Percentiles rank a stretch among this genome's conserved stretches.
phyloP scores from a whole-genome alignment of 2,113 vertebrate genomes.

The Rhynchomys soricoides region DNA sequence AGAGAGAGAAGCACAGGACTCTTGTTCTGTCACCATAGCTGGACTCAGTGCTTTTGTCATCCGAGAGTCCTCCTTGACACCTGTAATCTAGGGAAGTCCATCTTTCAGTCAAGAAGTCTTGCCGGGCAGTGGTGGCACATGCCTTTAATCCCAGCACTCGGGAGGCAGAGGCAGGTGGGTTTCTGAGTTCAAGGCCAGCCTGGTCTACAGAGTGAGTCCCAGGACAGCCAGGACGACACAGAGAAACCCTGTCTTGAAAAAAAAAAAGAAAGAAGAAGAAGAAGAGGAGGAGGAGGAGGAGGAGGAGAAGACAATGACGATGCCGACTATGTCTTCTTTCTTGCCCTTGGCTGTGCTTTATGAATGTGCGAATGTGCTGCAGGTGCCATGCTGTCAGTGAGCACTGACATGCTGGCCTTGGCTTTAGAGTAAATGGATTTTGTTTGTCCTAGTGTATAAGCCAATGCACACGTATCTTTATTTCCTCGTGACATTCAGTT shows the following conservation, averaged over 20 bases:
- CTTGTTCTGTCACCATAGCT: neutral
- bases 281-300: too few species aligned
- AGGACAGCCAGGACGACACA: too few species aligned
- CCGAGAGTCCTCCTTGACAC: neutral
- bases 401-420: neutral
- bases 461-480: neutral
- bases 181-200: too few species aligned
- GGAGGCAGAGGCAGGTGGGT: too few species aligned
- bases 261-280: too few species aligned
- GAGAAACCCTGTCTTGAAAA: too few species aligned
- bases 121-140: too few species aligned
- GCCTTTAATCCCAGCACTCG: too few species aligned
- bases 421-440: neutral
- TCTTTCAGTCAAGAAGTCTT: neutral
- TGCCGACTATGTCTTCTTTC: too few species aligned
- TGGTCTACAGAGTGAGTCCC: too few species aligned
- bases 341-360: neutral
- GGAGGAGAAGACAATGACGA: too few species aligned
- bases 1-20: neutral
- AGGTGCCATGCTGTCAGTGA: neutral
- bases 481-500: neutral
- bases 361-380: fast-evolving
- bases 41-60: neutral
- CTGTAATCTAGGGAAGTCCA: neutral
- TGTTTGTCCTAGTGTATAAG: neutral